phyloP scores from a whole-genome alignment of 2,888 invertebrate species.

The Ophioninae sp. region DNA sequence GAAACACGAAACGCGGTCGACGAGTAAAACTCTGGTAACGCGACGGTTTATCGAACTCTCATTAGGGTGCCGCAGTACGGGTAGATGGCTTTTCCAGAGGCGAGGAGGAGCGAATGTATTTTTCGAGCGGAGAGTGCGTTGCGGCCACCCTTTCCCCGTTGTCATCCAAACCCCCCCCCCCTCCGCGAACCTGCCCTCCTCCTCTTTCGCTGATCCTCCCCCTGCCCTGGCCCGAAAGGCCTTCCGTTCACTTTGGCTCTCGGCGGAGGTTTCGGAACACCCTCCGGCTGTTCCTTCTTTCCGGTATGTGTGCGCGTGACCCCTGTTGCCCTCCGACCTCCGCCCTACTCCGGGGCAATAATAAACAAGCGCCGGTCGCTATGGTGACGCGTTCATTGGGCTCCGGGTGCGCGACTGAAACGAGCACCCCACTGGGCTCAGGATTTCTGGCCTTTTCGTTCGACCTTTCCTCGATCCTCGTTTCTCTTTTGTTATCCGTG shows the following conservation, averaged over 20 bases:
- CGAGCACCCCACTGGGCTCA: slow-evolving; percentile 34
- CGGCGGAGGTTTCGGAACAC: slow-evolving; percentile 38
- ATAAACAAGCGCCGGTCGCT: slow-evolving; percentile 80
- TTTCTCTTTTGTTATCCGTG: not conserved
- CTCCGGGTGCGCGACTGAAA: slow-evolving; percentile 72
- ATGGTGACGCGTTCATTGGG: slow-evolving; percentile 79
- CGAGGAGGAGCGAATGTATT: slow-evolving; percentile 77
- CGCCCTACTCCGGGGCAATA: slow-evolving; percentile 77
- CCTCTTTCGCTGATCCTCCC: no score
- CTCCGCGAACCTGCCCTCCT: slow-evolving; percentile 42
- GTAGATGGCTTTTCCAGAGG: slow-evolving; percentile 49
- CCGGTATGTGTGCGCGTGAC: slow-evolving; percentile 55
- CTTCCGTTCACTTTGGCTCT: slow-evolving; percentile 19
- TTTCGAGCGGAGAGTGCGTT: slow-evolving; percentile 79
- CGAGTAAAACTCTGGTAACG: slow-evolving; percentile 78
- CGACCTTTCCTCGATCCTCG: slow-evolving; percentile 21
- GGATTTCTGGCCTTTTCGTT: slow-evolving; percentile 28
- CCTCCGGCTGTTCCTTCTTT: slow-evolving; percentile 38
- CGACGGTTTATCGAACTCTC: slow-evolving; percentile 80
- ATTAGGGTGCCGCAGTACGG: slow-evolving; percentile 71
- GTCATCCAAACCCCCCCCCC: slow-evolving; percentile 52
- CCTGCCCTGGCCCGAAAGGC: no score
- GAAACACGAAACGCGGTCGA: slow-evolving; percentile 67
- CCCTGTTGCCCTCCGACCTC: slow-evolving; percentile 61
- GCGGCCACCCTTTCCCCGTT: slow-evolving; percentile 68